These are phyloP conservation scores for Siphlonurus alternatus DNA, from an alignment of 2,888 invertebrate genomes.

Conservation along the genomic window DNA sequence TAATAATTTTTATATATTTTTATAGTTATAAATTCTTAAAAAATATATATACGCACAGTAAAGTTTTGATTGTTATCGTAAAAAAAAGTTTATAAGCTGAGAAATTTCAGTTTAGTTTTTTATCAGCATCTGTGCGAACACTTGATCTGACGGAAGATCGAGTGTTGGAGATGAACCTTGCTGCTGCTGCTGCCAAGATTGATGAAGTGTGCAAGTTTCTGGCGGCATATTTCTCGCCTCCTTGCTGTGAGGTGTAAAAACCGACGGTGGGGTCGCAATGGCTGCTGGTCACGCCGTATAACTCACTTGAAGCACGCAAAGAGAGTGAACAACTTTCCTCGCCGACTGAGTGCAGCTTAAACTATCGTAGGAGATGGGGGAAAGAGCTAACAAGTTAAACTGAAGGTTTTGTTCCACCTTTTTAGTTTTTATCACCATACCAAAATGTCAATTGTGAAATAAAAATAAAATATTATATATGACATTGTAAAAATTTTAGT, in stretches of 20 bases:
- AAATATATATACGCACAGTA: no score
- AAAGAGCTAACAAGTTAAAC: no score
- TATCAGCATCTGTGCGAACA: background rate
- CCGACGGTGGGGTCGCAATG: background rate
- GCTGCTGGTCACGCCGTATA: background rate
- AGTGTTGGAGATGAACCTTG: background rate
- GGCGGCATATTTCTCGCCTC: background rate
- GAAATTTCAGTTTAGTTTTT: background rate
- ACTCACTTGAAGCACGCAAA: background rate
- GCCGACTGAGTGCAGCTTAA: background rate
- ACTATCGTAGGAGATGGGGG: no score
- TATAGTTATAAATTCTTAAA: no score
- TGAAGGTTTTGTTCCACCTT: no score
- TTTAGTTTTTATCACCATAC: no score
- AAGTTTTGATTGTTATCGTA: background rate
- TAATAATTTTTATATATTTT: no score
- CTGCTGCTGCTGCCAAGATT: background rate
- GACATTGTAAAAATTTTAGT: no score
- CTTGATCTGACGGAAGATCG: background rate
- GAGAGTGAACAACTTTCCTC: no score
- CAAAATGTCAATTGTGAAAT: no score
- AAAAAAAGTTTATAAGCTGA: background rate
- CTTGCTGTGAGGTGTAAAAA: background rate
- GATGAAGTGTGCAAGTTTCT: background rate
- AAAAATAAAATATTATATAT: no score